phyloP scores from a whole-genome alignment of 2,888 invertebrate genomes.

The Aphodius granarius region DNA sequence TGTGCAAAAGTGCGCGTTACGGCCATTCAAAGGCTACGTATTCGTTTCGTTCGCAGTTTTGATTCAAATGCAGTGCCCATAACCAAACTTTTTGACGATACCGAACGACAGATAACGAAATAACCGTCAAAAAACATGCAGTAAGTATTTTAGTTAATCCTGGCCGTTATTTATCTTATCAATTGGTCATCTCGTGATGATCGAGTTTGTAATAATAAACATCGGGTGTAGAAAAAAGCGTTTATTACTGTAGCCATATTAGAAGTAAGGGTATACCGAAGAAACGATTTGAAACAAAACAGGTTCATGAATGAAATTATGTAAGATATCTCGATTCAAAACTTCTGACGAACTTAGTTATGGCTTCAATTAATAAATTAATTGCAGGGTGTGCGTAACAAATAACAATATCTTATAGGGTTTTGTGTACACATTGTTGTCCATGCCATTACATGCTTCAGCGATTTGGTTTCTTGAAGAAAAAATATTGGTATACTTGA shows the following conservation, averaged over 20 bases:
- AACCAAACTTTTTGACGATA: background rate
- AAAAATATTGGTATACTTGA: background rate
- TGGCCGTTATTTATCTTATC: background rate
- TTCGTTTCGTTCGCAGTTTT: background rate
- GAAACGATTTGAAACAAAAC: background rate
- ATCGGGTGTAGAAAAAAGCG: background rate
- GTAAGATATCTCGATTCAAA: too few species aligned
- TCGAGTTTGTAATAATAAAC: background rate
- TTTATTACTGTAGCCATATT: background rate
- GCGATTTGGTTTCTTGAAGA: background rate
- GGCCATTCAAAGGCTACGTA: background rate
- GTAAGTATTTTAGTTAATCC: background rate
- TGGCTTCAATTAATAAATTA: too few species aligned
- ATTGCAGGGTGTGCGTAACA: too few species aligned
- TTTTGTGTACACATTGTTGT: background rate
- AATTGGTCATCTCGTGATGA: background rate
- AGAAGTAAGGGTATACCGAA: background rate
- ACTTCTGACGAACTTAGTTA: too few species aligned
- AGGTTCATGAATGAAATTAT: background rate
- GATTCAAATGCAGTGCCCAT: background rate
- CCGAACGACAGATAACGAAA: background rate
- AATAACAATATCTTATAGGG: background rate
- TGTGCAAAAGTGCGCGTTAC: background rate
- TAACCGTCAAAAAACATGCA: background rate
- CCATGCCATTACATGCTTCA: background rate